Percentiles rank a stretch among this genome's conserved stretches.
Conservation (phyloP, 2,797 vertebrate species). For the Pseudochirops corinnae region DNA sequence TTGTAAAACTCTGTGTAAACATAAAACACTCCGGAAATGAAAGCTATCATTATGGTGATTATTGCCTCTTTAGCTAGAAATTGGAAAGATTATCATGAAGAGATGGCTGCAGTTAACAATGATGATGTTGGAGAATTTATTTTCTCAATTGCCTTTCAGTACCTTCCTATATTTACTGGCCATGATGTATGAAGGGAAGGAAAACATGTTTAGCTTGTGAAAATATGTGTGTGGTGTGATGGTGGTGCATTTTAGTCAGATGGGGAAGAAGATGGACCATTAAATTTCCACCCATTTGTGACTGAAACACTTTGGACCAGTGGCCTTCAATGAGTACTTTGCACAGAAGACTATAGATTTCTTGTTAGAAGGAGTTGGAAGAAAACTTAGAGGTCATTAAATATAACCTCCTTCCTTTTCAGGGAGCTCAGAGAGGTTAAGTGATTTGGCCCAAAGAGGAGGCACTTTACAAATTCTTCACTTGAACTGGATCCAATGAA, state of each 20-base stretch:
- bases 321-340: not conserved
- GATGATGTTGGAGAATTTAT: not conserved
- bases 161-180: not conserved
- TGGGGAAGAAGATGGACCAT: slow-evolving; percentile 1
- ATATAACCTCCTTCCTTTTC: not conserved
- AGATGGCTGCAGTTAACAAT: not conserved
- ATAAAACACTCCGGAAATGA: not conserved
- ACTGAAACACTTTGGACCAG: not conserved
- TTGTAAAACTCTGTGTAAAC: not conserved
- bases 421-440: not conserved
- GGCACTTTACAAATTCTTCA: not conserved
- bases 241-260: slow-evolving; percentile 21
- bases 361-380: not conserved
- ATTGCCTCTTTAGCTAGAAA: not conserved
- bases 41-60: not conserved
- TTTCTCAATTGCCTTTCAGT: not conserved
- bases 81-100: slow-evolving; percentile 15
- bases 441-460: not conserved
- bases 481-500: not conserved
- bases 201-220: not conserved
- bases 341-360: not conserved
- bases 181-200: not conserved
- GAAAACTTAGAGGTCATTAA: not conserved
- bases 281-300: slow-evolving; percentile 4
- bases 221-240: not conserved